These are phyloP conservation scores for Empidonax alnorum DNA, from an alignment of 2,113 vertebrate genomes.

Conservation along the genomic window DNA sequence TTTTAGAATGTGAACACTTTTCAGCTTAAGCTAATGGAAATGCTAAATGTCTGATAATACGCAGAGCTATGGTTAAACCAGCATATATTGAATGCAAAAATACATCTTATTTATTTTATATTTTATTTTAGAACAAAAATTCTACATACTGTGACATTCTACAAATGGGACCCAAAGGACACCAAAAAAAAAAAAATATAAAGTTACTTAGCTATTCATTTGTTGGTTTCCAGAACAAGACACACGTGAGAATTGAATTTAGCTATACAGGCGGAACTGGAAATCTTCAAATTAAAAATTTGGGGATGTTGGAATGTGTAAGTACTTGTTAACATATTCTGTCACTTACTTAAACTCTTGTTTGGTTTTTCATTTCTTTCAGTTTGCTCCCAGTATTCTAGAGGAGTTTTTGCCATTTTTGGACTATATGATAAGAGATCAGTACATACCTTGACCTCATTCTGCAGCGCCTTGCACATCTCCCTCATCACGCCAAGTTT, in stretches of 20 bases:
- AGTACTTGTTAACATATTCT: neutral
- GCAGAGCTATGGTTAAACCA: neutral
- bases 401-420: slow-evolving; percentile 98
- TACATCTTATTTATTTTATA: neutral
- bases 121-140: neutral
- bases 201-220: neutral
- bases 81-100: neutral
- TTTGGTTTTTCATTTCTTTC: slow-evolving; percentile 25
- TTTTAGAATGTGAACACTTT: neutral
- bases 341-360: neutral
- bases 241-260: neutral
- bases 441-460: slow-evolving; percentile 96
- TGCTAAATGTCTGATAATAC: neutral
- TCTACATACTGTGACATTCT: neutral
- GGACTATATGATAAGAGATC: slow-evolving; percentile 98
- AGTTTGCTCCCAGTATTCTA: slow-evolving; percentile 99
- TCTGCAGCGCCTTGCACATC: slow-evolving; percentile 99
- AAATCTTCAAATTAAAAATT: neutral
- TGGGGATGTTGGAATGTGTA: neutral
- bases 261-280: neutral
- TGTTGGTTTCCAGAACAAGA: neutral
- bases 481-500: slow-evolving; percentile 97
- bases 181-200: neutral
- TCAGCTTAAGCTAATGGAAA: neutral
- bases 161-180: neutral